Conservation (phyloP, 2,888 invertebrate species). For the Teinopalpus imperialis region DNA sequence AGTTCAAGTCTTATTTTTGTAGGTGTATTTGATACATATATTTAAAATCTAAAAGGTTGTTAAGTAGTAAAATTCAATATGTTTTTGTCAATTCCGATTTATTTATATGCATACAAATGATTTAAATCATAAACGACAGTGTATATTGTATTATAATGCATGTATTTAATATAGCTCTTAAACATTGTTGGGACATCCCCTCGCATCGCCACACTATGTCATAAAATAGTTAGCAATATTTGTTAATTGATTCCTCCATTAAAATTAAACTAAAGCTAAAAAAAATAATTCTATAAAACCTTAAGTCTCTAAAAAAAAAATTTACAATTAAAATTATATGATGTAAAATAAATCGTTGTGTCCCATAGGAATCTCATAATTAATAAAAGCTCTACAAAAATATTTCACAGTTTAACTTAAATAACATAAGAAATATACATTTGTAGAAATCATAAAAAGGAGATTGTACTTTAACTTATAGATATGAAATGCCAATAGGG, state of each 20-base stretch:
- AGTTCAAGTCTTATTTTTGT: neutral
- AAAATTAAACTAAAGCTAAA: slow-evolving; percentile 37
- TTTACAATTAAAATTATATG: slow-evolving; percentile 65
- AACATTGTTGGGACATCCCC: slow-evolving; percentile 37
- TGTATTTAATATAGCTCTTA: slow-evolving; percentile 32
- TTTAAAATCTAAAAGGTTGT: slow-evolving; percentile 1
- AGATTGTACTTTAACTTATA: slow-evolving; percentile 23
- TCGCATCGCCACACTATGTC: slow-evolving; percentile 27
- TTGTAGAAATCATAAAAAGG: slow-evolving; percentile 37
- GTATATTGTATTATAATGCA: slow-evolving; percentile 49
- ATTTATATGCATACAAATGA: slow-evolving; percentile 64
- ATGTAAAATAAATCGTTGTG: slow-evolving; percentile 70
- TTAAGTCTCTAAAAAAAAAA: slow-evolving; percentile 66
- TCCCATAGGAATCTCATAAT: slow-evolving; percentile 58
- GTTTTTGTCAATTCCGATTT: slow-evolving; percentile 74
- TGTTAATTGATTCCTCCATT: slow-evolving; percentile 32
- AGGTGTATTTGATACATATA: no score
- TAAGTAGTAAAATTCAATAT: slow-evolving; percentile 31
- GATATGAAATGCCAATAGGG: slow-evolving; percentile 54
- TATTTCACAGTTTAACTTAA: slow-evolving; percentile 60
- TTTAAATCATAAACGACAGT: slow-evolving; percentile 56
- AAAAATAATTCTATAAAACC: slow-evolving; percentile 38
- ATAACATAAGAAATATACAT: slow-evolving; percentile 58
- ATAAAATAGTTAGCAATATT: slow-evolving; percentile 30
- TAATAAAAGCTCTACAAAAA: slow-evolving; percentile 59